A percentile compares a stretch with the other conserved stretches of the same genome.
These are phyloP conservation scores for Nomada fucata DNA, from an alignment of 2,888 invertebrate species.

Conservation along the genomic window DNA sequence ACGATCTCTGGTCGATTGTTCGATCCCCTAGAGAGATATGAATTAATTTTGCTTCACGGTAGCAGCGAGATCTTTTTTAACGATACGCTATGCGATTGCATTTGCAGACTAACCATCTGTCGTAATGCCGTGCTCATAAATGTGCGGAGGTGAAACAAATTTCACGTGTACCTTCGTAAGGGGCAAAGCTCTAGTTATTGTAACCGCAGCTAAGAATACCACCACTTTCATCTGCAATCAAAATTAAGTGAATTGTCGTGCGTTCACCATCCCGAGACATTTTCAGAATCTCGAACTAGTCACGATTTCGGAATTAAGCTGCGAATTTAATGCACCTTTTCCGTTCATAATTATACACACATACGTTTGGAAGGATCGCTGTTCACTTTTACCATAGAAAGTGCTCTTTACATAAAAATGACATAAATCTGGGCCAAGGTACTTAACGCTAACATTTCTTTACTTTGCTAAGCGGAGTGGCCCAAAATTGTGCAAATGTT, in stretches of 20 bases:
- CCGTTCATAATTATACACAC: background rate
- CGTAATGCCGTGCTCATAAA: conserved; percentile 79
- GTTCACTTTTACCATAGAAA: conserved; percentile 22
- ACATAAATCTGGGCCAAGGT: conserved; percentile 41
- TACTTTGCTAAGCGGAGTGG: background rate
- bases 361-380: background rate
- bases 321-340: background rate
- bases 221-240: conserved; percentile 71
- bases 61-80: conserved; percentile 1
- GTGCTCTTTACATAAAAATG: conserved; percentile 4
- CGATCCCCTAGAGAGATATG: conserved; percentile 71
- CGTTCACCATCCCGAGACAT: background rate
- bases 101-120: conserved; percentile 75
- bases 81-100: conserved; percentile 22
- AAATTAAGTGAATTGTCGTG: conserved; percentile 23
- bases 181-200: conserved; percentile 72
- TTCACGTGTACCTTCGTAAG: conserved; percentile 79
- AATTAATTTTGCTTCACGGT: conserved; percentile 22
- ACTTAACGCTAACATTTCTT: conserved; percentile 11
- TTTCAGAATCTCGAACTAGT: background rate
- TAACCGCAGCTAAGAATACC: conserved; percentile 68
- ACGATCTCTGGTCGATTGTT: conserved; percentile 78
- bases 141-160: conserved; percentile 80
- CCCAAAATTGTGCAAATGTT: conserved; percentile 2
- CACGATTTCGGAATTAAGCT: background rate